Conservation (phyloP, 2,113 vertebrate genomes). For the Centropristis striata region DNA sequence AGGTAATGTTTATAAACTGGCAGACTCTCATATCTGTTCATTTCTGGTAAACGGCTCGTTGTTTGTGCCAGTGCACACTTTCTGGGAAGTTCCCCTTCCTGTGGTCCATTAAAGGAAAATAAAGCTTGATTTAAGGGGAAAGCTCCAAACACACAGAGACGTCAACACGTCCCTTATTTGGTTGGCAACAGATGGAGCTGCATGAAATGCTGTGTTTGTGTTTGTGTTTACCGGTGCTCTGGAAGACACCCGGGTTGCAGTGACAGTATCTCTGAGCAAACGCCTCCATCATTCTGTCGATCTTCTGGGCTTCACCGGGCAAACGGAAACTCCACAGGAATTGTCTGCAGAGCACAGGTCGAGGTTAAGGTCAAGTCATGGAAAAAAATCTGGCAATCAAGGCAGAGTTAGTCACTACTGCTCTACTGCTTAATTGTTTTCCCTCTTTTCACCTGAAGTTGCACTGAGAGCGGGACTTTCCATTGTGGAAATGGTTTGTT, state of each 20-base stretch:
- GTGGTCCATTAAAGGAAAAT: neutral
- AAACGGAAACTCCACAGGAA: constrained; percentile 96
- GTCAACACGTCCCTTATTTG: neutral
- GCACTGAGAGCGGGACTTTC: constrained; percentile 30
- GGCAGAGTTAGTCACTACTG: neutral
- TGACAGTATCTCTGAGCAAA: constrained; percentile 94
- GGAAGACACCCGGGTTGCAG: constrained; percentile 93
- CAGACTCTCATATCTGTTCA: neutral
- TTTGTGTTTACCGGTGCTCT: constrained; percentile 88
- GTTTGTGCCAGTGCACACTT: constrained; percentile 1
- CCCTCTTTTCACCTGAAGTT: neutral
- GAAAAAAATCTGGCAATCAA: constrained; percentile 5
- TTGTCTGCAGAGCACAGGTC: constrained; percentile 83
- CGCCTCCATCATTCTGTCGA: constrained; percentile 96
- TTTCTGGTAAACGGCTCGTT: constrained; percentile 27
- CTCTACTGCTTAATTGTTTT: constrained; percentile 1
- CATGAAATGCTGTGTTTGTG: neutral
- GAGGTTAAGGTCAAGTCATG: constrained; percentile 24
- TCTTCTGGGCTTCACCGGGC: constrained; percentile 94
- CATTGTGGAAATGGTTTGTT: constrained; percentile 22
- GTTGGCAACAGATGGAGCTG: too few relatives aligned
- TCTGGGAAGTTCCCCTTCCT: constrained; percentile 23
- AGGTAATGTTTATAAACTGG: neutral
- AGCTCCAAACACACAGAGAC: neutral
- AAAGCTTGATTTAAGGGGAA: neutral